Conservation (phyloP, 2,797 vertebrate species). For the Anabacerthia variegaticeps region DNA sequence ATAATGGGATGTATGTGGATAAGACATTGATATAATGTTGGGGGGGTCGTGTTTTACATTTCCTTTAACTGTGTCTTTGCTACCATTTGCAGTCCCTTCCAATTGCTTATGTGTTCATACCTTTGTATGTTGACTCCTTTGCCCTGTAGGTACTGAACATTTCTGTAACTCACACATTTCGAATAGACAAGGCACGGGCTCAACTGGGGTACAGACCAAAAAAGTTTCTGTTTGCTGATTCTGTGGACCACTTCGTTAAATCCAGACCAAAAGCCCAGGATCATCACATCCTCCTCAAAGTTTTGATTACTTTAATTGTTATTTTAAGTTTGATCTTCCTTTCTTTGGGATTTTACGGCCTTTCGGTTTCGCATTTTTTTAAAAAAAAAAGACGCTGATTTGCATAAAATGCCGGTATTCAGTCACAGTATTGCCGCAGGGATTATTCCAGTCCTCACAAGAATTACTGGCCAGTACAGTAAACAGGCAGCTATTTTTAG, state of each 20-base stretch:
- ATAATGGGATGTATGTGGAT: background rate
- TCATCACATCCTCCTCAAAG: conserved; percentile 9
- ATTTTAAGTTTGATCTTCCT: conserved; percentile 24
- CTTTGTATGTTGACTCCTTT: background rate
- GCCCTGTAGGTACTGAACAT: conserved; percentile 85
- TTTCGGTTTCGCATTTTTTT: background rate
- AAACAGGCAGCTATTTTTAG: background rate
- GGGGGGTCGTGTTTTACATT: accelerated
- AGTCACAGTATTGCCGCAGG: background rate
- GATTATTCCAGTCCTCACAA: background rate
- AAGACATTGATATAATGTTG: background rate
- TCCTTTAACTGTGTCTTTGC: background rate
- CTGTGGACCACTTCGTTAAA: conserved; percentile 84
- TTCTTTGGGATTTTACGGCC: background rate
- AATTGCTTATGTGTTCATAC: background rate
- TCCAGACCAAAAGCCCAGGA: background rate
- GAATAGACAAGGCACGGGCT: conserved; percentile 88
- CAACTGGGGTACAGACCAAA: conserved; percentile 88
- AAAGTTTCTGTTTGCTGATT: conserved; percentile 84
- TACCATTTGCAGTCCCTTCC: background rate
- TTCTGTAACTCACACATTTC: conserved; percentile 90
- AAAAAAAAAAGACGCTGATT: background rate
- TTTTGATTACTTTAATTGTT: conserved; percentile 14
- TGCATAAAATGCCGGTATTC: accelerated
- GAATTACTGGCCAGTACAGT: background rate